phyloP scores from a whole-genome alignment of 1,140 invertebrate species.

The Bombus confusus region DNA sequence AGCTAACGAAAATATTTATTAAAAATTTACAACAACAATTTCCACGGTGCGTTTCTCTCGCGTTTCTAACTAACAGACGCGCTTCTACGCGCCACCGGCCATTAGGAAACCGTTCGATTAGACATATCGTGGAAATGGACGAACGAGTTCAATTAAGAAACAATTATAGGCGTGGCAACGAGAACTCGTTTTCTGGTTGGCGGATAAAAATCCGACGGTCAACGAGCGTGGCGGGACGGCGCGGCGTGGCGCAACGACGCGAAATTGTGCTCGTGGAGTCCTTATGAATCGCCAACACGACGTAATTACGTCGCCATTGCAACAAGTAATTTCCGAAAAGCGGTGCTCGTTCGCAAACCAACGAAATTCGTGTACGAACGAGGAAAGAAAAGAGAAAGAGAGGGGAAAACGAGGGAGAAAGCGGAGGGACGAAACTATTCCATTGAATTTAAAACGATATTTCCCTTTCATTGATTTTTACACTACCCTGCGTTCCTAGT shows the following conservation, averaged over 20 bases:
- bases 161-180: constrained; percentile 14
- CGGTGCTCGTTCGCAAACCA: constrained; percentile 5
- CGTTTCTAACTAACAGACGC: background rate
- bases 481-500: background rate
- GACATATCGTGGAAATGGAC: background rate
- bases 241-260: background rate
- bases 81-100: background rate
- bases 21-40: background rate
- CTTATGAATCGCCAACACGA: constrained; percentile 33
- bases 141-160: constrained; percentile 20
- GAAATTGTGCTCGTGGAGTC: constrained; percentile 15
- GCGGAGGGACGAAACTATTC: no score
- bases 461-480: constrained; percentile 39
- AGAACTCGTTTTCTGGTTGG: background rate
- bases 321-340: constrained; percentile 37
- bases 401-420: background rate
- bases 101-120: background rate
- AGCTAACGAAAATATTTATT: constrained; percentile 6
- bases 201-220: constrained; percentile 37
- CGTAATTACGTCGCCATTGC: constrained; percentile 35
- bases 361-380: background rate
- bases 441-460: constrained; percentile 27
- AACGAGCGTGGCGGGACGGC: background rate
- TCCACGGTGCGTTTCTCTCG: no score
- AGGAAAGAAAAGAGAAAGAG: background rate